Base-by-base conservation (phyloP, 1,140 invertebrate genomes). In the Dufourea novaeangliae region DNA sequence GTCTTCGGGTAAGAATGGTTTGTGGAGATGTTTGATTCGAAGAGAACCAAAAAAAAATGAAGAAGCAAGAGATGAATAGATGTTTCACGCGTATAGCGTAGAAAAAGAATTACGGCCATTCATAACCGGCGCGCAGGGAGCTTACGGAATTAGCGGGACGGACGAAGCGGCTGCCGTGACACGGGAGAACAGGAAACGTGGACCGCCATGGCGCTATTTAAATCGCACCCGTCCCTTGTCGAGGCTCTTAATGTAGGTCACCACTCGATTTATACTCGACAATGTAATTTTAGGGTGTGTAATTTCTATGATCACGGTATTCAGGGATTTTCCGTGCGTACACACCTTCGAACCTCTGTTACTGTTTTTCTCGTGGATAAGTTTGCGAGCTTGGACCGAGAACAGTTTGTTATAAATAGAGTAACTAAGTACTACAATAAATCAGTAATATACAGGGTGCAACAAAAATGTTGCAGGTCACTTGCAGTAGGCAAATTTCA, bases 141-240 rank as follows among this genome's bases (percentile, higher is more conserved):
- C 39, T 75, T 69, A 68, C 29, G 22, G 54, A 75, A 75, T 75
- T 77, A 69, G 44, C 67, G 39, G 41, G n/a, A n/a, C n/a, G n/a
- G n/a, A n/a, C 29, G 22, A 62, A 57, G 74, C 52, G 66, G 22
- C 74, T 54, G 67, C n/a, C 44, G 63, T 67, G 69, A 82, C 76
- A 63, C 59, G 70, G 20, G 46, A 61, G 50, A 71, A 69, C 56
- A 82, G 79, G 64, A 82, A 76, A 73, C 69, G 66, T 56, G 79
- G 79, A 75, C 74, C 79, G 56, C 50, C 25, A 70, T 78, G n/a
- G n/a, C n/a, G 54, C 68, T 73, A 78, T 82, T 83, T 82, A 82
- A 82, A 69, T 82, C 70, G 82, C 56, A 54, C 50, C n/a, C n/a
- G 68, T 69, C 68, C 41, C 80, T 80, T 75, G 79, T 73, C 74